Base-by-base conservation (phyloP, 2,113 vertebrate species). In the Lepidothrix coronata region DNA sequence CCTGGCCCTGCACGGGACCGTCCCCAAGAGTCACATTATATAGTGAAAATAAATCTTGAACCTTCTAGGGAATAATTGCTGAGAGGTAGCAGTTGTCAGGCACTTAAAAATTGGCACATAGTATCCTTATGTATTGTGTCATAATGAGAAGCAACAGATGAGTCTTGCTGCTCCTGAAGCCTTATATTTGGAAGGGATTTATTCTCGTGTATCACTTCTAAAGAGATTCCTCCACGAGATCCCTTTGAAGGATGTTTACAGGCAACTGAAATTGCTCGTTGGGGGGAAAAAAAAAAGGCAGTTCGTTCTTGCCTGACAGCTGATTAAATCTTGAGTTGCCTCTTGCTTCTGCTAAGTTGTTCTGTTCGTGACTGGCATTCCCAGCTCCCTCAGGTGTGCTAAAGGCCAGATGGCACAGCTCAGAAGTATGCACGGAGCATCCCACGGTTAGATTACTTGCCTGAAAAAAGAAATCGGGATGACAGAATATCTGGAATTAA, bases 401-500 rank as follows among this genome's bases (percentile, higher is more conserved):
- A 28, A 23, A 73, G 94, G 93, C 96, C 96, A 97, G 96, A 93
- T 96, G 92, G 96, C 93, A 61, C 18, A 0, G 6, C 14, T 48
- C 93, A 72, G 73, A 48, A 74, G 61, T 16, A 27, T 68, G 88
- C 83, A 57, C 54, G 8, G 11, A 43, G 63, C 85, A 66, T 52
- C 85, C 85, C 48, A 76, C 8, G 0, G 71, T 85, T 90, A 55
- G 83, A 86, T 63, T 66, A 31, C 79, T 80, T 41, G 57, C 65
- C 54, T 41, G 31, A 55, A 88, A 83, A 52, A 33, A 39, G 11
- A 39, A 72, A 3, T 14, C 24, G 73, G 57, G 39, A 41, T 63
- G 88, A 72, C 90, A 90, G 70, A 75, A 37, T 41, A 68, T n/a
- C 85, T 24, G 14, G 57, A 57, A 78, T 87, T 83, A 48, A 86